These are phyloP conservation scores for Acanthiza pusilla DNA, from an alignment of 2,797 vertebrate species.

Conservation along the genomic window DNA sequence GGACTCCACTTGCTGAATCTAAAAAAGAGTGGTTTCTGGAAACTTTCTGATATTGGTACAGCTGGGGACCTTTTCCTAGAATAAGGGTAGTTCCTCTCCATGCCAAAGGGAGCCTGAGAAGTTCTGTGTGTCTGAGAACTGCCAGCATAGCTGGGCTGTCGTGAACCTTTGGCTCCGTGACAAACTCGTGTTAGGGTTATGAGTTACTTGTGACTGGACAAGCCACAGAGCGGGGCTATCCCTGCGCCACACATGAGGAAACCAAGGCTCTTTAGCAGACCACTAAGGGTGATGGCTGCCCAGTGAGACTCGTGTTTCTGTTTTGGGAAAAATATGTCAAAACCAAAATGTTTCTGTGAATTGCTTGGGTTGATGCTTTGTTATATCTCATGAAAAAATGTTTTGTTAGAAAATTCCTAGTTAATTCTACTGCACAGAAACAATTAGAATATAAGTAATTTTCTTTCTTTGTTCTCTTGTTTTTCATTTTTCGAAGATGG, in stretches of 20 bases:
- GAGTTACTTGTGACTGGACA: background rate
- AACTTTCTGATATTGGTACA: background rate
- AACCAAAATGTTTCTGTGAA: background rate
- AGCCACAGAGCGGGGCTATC: background rate
- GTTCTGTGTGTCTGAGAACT: background rate
- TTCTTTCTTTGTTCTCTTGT: background rate
- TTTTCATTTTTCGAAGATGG: background rate
- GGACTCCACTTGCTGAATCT: background rate
- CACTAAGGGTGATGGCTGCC: background rate
- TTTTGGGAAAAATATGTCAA: slow-evolving; percentile 26
- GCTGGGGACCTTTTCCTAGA: background rate
- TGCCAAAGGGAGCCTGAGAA: background rate
- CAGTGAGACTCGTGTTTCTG: background rate
- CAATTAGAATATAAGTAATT: background rate
- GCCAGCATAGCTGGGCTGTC: background rate
- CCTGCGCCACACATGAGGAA: background rate
- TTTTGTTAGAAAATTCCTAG: slow-evolving; percentile 17
- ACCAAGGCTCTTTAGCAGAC: background rate
- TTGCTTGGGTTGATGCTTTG: background rate
- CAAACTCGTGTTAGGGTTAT: background rate
- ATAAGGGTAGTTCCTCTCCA: background rate
- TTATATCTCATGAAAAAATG: background rate
- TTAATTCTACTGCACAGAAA: background rate
- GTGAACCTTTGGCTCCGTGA: background rate
- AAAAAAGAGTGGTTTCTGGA: background rate